Percentiles rank a stretch among this genome's conserved stretches.
Evolutionary conservation across 2,888 invertebrate species (phyloP).

Genomic region (Abrostola tripartita): DNA sequence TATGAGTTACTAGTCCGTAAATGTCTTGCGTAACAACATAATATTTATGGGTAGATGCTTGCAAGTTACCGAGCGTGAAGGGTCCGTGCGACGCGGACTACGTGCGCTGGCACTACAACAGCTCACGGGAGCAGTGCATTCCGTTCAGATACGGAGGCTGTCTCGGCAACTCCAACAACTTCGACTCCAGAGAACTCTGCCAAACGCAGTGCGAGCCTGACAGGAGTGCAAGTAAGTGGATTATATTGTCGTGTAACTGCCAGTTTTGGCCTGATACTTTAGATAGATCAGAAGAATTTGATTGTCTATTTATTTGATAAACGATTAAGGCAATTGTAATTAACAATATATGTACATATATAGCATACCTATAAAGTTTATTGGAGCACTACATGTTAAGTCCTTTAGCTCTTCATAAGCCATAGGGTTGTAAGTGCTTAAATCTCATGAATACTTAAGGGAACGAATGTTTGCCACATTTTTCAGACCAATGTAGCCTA

Average conservation of each 20-base stretch:
- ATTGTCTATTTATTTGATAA: too few species aligned
- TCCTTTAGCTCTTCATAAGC: too few species aligned
- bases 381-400: too few species aligned
- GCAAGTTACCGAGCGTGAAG: conserved; percentile 93
- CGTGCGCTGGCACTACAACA: conserved; percentile 95
- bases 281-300: too few species aligned
- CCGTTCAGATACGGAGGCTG: conserved; percentile 97
- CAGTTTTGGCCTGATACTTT: too few species aligned
- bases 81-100: conserved; percentile 95
- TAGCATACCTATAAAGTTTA: background rate
- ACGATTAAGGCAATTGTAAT: too few species aligned
- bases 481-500: conserved; percentile 92
- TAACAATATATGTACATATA: too few species aligned
- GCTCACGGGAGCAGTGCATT: conserved; percentile 92
- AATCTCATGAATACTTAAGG: too few species aligned
- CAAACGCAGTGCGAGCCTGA: conserved; percentile 90
- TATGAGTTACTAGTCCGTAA: background rate
- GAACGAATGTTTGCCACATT: background rate
- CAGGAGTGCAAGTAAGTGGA: conserved; percentile 88
- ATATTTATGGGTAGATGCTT: conserved; percentile 87
- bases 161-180: conserved; percentile 96
- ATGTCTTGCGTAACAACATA: background rate
- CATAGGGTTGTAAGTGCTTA: too few species aligned
- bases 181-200: conserved; percentile 93
- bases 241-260: too few species aligned